These are phyloP conservation scores for Brachionus paranguensis DNA, from an alignment of 1,140 invertebrate species.

Conservation along the genomic window DNA sequence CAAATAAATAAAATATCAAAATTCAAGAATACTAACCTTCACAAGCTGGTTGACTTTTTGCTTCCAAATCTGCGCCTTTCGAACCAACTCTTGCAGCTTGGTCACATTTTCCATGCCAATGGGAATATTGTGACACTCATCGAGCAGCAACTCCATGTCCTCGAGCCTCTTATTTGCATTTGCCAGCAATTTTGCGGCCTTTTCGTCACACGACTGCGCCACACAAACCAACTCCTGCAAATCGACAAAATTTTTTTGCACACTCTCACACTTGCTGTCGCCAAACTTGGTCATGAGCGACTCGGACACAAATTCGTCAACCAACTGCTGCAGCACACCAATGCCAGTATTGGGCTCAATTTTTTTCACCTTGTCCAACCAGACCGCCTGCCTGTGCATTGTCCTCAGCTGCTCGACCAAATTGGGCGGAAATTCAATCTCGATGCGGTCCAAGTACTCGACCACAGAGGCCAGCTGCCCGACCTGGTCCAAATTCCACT, in stretches of 20 bases:
- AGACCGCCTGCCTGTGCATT: conserved; percentile 1
- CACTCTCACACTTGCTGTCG: neutral
- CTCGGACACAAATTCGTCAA: neutral
- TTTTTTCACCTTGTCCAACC: conserved; percentile 30
- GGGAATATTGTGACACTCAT: neutral
- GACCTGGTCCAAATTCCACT: neutral
- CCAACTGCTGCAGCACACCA: neutral
- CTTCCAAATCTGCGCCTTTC: neutral
- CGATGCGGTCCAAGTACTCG: neutral
- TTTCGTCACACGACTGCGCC: neutral
- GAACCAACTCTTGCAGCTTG: neutral
- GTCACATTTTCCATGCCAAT: conserved; percentile 1
- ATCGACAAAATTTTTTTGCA: conserved; percentile 32
- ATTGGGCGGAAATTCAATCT: neutral
- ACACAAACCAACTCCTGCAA: neutral
- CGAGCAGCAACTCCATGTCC: neutral
- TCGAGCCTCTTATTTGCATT: neutral
- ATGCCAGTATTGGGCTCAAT: neutral
- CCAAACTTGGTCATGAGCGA: neutral
- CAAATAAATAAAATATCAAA: too few species aligned
- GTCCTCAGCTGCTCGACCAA: neutral
- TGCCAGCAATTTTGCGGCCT: neutral
- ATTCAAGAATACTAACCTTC: neutral
- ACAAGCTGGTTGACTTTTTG: neutral
- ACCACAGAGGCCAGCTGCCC: neutral